phyloP scores from a whole-genome alignment of 37 sponge, comb jelly and placozoan genomes.

The Dysidea cf. avara region DNA sequence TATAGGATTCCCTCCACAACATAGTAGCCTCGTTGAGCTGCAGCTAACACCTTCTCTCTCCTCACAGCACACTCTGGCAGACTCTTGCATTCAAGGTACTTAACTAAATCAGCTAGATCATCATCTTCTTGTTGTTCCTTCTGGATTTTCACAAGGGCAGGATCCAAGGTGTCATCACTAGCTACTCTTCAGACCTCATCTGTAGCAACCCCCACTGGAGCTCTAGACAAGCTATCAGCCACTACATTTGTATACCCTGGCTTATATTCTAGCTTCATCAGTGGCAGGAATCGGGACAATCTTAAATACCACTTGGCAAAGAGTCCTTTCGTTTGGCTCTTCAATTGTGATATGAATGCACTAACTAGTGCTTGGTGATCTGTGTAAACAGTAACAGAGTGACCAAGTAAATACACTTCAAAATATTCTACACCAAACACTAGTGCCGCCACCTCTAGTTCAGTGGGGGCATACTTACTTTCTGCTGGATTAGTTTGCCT shows the following conservation, averaged over 20 bases:
- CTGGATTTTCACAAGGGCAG: no score
- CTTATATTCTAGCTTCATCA: no score
- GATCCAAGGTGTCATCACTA: no score
- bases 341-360: no score
- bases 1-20: slow-evolving; percentile 16
- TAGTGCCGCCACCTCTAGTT: slow-evolving; percentile 44
- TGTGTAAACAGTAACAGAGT: slow-evolving; percentile 16
- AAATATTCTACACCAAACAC: slow-evolving; percentile 31
- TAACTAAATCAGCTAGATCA: slow-evolving; percentile 1
- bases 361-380: no score
- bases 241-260: slow-evolving; percentile 31
- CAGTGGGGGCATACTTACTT: slow-evolving; percentile 23
- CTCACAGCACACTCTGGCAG: no score
- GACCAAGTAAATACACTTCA: slow-evolving; percentile 28
- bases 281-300: no score
- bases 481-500: slow-evolving; percentile 1
- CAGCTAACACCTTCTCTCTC: slow-evolving; percentile 17
- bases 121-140: slow-evolving; percentile 5
- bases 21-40: slow-evolving; percentile 12
- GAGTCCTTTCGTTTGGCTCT: no score
- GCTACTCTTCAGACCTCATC: no score
- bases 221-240: slow-evolving; percentile 40
- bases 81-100: not conserved
- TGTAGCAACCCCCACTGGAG: no score
- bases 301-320: no score